Evolutionary conservation across 2,113 vertebrate genomes (phyloP), one percentile per base, ranked within the genome.

Genomic region (Ochotona curzoniae): DNA sequence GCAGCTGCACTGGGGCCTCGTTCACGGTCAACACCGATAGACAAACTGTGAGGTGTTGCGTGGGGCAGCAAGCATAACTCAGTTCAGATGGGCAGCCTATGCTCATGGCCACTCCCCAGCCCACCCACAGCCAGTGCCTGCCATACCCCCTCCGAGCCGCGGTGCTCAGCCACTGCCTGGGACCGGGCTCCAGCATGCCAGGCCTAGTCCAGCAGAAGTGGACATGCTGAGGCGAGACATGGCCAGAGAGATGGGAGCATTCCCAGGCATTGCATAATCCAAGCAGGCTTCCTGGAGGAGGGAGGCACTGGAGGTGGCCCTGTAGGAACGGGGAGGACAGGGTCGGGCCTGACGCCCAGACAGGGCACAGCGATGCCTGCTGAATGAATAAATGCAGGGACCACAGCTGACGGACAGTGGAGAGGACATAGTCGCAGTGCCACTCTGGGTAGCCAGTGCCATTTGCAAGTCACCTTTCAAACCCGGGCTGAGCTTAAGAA

Each of bases 121-220:
- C 54, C 7, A 2, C 1, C 54, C 4, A 2, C 1, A 25, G 28
- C 14, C 0, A 1, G 28, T 4, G 49, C 30, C n/a, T 25, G 11
- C 49, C 38, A 2, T 0, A 0, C 20, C 35, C 54, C 60, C 38
- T 20, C 44, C 73, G 14, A 18, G 54, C 54, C 54, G 15, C 54
- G 54, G 54, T 57, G 54, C 54, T 18, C 14, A 57, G 54, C 54
- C 18, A 18, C 54, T 35, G 8, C 5, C 11, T 5, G 14, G 35
- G 10, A 12, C 47, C 71, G 8, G 64, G 23, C 47, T 69, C 47
- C 2, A 6, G 78, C 0, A 1, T 30, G 1, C 5, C 11, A 47
- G 64, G 51, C 17, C 23, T 1, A 63, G 54, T 23, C 23, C 6
- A 11, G 74, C 10, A 5, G 17, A 1, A 1, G 26, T 7, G 30